Evolutionary conservation across 2,888 invertebrate species (phyloP).

Genomic region (Tetranychus truncatus): DNA sequence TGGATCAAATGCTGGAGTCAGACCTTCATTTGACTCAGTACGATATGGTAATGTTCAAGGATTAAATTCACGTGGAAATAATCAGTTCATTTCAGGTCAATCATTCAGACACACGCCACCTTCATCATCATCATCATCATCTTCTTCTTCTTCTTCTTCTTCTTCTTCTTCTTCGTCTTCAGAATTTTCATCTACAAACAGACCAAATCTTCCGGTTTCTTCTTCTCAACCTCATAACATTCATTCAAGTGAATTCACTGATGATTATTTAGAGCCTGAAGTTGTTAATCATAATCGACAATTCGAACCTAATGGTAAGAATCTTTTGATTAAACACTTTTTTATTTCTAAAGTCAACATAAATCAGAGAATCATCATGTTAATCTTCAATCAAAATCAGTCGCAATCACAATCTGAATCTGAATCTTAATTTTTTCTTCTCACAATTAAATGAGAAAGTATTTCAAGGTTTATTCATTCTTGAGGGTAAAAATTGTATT

Average conservation of each 20-base stretch:
- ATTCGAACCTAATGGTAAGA: background rate
- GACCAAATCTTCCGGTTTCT: background rate
- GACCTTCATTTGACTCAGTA: constrained; percentile 11
- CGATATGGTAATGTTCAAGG: background rate
- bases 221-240: background rate
- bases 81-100: constrained; percentile 9
- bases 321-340: background rate
- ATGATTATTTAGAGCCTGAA: background rate
- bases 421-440: background rate
- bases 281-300: background rate
- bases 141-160: background rate
- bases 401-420: too few relatives aligned
- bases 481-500: background rate
- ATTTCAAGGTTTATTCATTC: background rate
- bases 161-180: background rate
- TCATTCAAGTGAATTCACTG: background rate
- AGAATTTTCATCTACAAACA: background rate
- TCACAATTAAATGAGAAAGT: background rate
- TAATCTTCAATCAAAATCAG: background rate
- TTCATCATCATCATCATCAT: constrained; percentile 1
- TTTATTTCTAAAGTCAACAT: background rate
- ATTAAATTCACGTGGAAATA: background rate
- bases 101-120: constrained; percentile 12
- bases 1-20: constrained; percentile 13
- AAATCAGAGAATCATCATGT: background rate